Evolutionary conservation across 2,888 invertebrate genomes (phyloP), one percentile per base, ranked within the genome.

Genomic region (Sesia apiformis): DNA sequence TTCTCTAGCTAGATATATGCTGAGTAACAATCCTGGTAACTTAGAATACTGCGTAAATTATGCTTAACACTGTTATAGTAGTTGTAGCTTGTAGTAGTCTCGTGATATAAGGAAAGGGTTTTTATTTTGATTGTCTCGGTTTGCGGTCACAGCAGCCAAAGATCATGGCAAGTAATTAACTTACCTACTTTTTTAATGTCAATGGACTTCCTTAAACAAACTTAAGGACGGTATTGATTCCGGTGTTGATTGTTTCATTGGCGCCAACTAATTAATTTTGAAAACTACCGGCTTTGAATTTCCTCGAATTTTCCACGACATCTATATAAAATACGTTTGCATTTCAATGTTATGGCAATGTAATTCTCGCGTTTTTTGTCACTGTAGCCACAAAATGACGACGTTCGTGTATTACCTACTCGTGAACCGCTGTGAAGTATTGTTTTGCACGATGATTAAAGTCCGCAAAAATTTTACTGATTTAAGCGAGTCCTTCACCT

Each of bases 141-240:
- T 4, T 46, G n/a, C 46, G 23, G 8, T 46, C 46, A 23, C n/a
- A 46, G 23, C 46, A 23, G 56, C 55, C 56, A 63, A 61, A 64
- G 62, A 67, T 61, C 64, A 64, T 53, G 62, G 63, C 55, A 55
- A 51, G 41, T 42, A 57, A 59, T 59, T 60, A 64, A 71, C 66
- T 71, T 62, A 23, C 23, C 23, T 23, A 23, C 62, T 61, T 66
- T 69, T 70, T 72, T 65, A 63, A 60, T 62, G 65, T 60, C 58
- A 54, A 54, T 52, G 58, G 64, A 63, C 69, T 78, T 81, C 81
- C 81, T 78, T 62, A 63, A 23, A 67, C 60, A 59, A 65, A 65
- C 59, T 64, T 66, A 76, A 78, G 74, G 76, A 72, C 69, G 63
- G 53, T 38, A 63, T 69, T 57, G 57, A 73, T 79, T 80, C 78